phyloP scores from a whole-genome alignment of 2,888 invertebrate species.

The Stenolophus ochropezus region DNA sequence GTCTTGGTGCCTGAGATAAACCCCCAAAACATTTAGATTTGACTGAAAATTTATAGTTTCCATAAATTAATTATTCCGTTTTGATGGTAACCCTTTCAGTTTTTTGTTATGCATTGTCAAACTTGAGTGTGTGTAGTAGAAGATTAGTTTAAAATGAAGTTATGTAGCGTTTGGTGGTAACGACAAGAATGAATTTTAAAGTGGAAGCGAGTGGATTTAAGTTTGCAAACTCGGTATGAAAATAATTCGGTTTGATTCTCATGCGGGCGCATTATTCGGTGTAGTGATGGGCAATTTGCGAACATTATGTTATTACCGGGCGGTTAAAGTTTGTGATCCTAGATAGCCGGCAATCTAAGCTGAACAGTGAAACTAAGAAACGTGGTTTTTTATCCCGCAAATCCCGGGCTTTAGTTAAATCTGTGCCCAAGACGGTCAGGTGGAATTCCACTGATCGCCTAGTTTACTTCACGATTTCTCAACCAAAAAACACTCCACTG shows the following conservation, averaged over 20 bases:
- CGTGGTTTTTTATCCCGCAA: constrained; percentile 48
- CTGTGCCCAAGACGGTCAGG: constrained; percentile 47
- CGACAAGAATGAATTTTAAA: background rate
- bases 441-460: constrained; percentile 32
- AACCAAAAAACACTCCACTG: background rate
- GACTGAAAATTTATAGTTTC: too few relatives aligned
- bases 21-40: too few relatives aligned
- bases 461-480: constrained; percentile 19
- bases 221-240: constrained; percentile 2
- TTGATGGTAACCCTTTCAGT: too few relatives aligned
- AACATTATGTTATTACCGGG: constrained; percentile 52
- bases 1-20: too few relatives aligned
- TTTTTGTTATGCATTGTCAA: too few relatives aligned
- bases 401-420: constrained; percentile 52
- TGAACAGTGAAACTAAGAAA: constrained; percentile 47
- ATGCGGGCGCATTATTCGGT: constrained; percentile 8
- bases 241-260: constrained; percentile 15
- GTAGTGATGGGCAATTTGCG: constrained; percentile 46
- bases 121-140: too few relatives aligned
- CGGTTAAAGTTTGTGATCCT: constrained; percentile 45
- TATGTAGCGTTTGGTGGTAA: background rate
- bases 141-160: too few relatives aligned
- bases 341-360: constrained; percentile 45
- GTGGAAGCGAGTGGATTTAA: background rate
- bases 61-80: too few relatives aligned